Percentiles rank a stretch among this genome's conserved stretches.
Conservation (phyloP, 2,113 vertebrate genomes). For the Chamaea fasciata region DNA sequence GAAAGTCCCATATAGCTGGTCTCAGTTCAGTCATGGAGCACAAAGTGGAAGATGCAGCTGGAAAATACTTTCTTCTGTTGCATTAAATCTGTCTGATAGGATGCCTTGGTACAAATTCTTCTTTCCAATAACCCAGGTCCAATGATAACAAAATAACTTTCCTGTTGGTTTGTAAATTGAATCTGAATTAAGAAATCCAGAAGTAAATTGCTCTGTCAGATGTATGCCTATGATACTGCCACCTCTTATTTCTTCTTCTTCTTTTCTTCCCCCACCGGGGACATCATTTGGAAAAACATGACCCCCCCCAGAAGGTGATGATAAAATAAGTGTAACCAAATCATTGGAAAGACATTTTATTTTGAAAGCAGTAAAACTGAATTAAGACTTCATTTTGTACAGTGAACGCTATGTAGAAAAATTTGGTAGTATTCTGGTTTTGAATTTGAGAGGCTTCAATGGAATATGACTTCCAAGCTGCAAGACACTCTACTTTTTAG, state of each 20-base stretch:
- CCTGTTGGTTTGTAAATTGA: neutral
- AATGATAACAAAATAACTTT: neutral
- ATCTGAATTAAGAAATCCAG: neutral
- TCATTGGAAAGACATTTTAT: neutral
- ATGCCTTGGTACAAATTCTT: neutral
- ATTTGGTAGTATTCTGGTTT: neutral
- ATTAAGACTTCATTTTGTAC: neutral
- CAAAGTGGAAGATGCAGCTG: neutral
- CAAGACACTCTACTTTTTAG: neutral
- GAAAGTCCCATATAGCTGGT: neutral
- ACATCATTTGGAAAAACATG: neutral
- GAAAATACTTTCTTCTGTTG: neutral
- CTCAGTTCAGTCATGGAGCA: neutral
- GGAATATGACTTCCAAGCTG: neutral
- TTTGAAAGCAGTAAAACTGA: neutral
- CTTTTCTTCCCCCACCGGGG: accelerated
- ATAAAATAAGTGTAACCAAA: neutral
- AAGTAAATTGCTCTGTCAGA: neutral
- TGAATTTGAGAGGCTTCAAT: neutral
- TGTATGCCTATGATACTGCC: neutral
- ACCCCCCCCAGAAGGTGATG: neutral
- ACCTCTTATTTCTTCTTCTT: neutral
- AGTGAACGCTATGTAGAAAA: neutral
- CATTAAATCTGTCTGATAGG: neutral
- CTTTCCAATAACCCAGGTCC: neutral